These are phyloP conservation scores for Luscinia megarhynchos DNA, from an alignment of 2,797 vertebrate genomes.

Conservation along the genomic window DNA sequence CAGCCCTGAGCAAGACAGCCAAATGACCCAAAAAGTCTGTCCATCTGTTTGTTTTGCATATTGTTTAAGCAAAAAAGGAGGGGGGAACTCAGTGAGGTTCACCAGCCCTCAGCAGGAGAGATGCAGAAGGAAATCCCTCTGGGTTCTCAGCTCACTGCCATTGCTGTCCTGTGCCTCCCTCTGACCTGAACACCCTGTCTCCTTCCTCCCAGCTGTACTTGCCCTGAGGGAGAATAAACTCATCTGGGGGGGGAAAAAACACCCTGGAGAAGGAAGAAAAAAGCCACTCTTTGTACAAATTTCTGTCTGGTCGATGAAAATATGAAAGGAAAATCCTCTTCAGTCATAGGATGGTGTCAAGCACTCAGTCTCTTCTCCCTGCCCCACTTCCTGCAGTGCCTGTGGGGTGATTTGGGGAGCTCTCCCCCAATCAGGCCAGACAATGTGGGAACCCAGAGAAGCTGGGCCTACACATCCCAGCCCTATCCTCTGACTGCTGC, in stretches of 20 bases:
- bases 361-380: background rate
- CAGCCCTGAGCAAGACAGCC: background rate
- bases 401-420: background rate
- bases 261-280: background rate
- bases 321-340: background rate
- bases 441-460: accelerated
- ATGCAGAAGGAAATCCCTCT: background rate
- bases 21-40: background rate
- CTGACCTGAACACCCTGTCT: background rate
- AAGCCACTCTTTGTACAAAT: background rate
- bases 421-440: background rate
- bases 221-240: background rate
- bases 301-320: background rate
- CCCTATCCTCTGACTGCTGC: background rate
- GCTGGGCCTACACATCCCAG: background rate
- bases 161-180: background rate
- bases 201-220: background rate
- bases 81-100: background rate
- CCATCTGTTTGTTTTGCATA: background rate
- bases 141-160: background rate
- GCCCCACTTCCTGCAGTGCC: background rate
- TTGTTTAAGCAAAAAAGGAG: background rate
- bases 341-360: background rate
- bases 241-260: background rate
- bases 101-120: background rate